Conservation (phyloP, 2,888 invertebrate species). For the Cryptophagus acutangulus region DNA sequence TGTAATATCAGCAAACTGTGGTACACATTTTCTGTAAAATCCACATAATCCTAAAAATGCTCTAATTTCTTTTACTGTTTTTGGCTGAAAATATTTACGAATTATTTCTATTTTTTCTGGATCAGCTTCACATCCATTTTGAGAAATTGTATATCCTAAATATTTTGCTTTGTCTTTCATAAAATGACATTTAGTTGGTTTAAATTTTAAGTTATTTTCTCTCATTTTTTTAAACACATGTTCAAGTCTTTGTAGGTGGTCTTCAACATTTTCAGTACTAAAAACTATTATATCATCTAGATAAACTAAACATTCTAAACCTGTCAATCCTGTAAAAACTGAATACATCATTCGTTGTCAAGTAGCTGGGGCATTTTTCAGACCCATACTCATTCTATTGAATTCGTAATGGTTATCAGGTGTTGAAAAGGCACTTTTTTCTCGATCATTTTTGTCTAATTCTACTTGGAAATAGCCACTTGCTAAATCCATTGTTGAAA, state of each 20-base stretch:
- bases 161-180: slow-evolving; percentile 4
- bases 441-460: slow-evolving; percentile 18
- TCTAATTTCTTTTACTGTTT: slow-evolving; percentile 19
- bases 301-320: slow-evolving; percentile 16
- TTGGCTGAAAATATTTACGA: slow-evolving; percentile 20
- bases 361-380: slow-evolving; percentile 7
- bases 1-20: slow-evolving; percentile 20
- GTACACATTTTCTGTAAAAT: slow-evolving; percentile 24
- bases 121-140: slow-evolving; percentile 5
- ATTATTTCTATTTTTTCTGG: slow-evolving; percentile 6
- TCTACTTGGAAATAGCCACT: slow-evolving; percentile 31
- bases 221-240: slow-evolving; percentile 1
- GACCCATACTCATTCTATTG: slow-evolving; percentile 6
- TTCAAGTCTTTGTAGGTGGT: slow-evolving; percentile 2
- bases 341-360: slow-evolving; percentile 7
- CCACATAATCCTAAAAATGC: slow-evolving; percentile 24
- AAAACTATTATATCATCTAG: slow-evolving; percentile 27
- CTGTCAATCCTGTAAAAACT: slow-evolving; percentile 5
- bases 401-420: slow-evolving; percentile 12
- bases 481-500: slow-evolving; percentile 30
- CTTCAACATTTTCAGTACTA: slow-evolving; percentile 8
- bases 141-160: slow-evolving; percentile 8
- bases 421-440: slow-evolving; percentile 21
- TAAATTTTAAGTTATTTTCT: slow-evolving; percentile 3
- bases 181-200: slow-evolving; percentile 5